Conservation (phyloP, 2,113 vertebrate species). For the Rhinoderma darwinii region DNA sequence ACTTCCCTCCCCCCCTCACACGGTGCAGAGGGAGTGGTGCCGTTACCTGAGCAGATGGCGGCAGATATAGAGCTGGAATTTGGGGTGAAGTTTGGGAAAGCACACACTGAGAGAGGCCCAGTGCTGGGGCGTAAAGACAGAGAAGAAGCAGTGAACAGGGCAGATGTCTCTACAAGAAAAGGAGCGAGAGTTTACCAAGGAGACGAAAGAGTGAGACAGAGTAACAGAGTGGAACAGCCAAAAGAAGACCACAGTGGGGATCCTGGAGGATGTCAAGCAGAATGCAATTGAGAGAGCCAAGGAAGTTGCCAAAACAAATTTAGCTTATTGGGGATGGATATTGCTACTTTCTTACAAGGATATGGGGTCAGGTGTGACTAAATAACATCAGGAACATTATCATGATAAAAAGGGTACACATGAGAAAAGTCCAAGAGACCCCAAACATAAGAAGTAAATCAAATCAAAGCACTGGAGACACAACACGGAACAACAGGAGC, state of each 20-base stretch:
- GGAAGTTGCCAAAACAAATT: conserved; percentile 7
- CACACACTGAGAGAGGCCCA: conserved; percentile 99
- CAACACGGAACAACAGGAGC: not conserved
- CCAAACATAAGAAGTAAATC: not conserved
- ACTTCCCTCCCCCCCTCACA: conserved; percentile 44
- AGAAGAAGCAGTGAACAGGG: conserved; percentile 99
- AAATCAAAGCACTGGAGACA: not conserved
- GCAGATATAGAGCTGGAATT: conserved; percentile 99
- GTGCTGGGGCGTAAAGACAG: conserved; percentile 98
- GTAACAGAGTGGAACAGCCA: conserved; percentile 75
- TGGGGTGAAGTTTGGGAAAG: conserved; percentile 98
- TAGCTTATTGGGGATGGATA: not conserved
- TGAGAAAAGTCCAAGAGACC: not conserved
- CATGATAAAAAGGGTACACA: not conserved
- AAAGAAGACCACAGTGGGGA: conserved; percentile 58
- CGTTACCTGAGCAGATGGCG: conserved; percentile 99
- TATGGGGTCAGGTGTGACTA: not conserved
- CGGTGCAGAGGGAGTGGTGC: conserved; percentile 73
- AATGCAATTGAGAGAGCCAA: conserved; percentile 28
- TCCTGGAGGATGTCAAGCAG: conserved; percentile 41
- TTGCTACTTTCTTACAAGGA: not conserved
- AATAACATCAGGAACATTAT: not conserved
- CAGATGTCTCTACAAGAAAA: conserved; percentile 96
- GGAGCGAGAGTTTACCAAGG: conserved; percentile 81
- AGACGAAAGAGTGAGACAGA: conserved; percentile 76